Conservation (phyloP, 1,140 invertebrate genomes). For the Hydropsyche tenuis region DNA sequence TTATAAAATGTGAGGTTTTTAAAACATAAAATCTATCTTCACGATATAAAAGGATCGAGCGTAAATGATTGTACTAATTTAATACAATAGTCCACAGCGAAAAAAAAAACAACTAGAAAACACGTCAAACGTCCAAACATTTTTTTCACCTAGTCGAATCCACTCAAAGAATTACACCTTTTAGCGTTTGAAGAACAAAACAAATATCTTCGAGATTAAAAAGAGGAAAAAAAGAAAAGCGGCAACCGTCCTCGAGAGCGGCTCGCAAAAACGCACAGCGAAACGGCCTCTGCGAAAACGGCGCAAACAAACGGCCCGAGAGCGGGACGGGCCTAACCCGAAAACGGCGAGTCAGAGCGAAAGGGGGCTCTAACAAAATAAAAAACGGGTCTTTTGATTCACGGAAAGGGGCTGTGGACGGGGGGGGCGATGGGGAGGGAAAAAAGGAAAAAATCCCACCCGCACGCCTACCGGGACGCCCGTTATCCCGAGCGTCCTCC, state of each 20-base stretch:
- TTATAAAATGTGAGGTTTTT: too few species aligned
- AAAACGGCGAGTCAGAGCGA: slow-evolving; percentile 5
- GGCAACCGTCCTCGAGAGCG: background rate
- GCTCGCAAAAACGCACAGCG: background rate
- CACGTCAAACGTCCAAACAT: too few species aligned
- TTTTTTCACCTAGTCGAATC: background rate
- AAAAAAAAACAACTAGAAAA: too few species aligned
- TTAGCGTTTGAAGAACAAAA: slow-evolving; percentile 42
- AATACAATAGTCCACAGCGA: too few species aligned
- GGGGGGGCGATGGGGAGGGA: background rate
- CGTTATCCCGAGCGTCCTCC: slow-evolving; percentile 25
- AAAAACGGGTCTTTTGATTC: slow-evolving; percentile 51
- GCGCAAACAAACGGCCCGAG: background rate
- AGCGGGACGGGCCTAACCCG: background rate
- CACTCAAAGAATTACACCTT: slow-evolving; percentile 32
- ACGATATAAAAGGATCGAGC: too few species aligned
- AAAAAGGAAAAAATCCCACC: slow-evolving; percentile 7
- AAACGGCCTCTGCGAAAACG: background rate
- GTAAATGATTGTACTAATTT: too few species aligned
- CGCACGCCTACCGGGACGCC: too few species aligned
- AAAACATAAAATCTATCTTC: too few species aligned
- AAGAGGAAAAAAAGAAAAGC: slow-evolving; percentile 2
- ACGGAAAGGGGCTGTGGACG: slow-evolving; percentile 28
- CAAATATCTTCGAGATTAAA: slow-evolving; percentile 43
- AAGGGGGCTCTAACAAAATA: slow-evolving; percentile 47